These are phyloP conservation scores for Atherinomorus stipes DNA, from an alignment of 2,113 vertebrate genomes.

Conservation along the genomic window DNA sequence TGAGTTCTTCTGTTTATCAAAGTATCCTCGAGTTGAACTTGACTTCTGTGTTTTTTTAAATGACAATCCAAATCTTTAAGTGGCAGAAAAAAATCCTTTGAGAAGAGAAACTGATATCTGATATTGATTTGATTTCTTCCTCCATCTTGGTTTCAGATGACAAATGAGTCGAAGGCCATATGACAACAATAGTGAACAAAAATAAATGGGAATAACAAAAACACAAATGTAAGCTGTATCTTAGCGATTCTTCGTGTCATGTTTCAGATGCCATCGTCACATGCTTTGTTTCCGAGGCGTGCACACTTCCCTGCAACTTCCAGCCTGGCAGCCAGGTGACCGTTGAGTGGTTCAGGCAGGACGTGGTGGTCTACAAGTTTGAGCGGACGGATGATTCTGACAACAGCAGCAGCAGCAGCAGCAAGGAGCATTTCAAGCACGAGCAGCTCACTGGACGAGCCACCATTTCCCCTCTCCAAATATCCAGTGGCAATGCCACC, in stretches of 20 bases:
- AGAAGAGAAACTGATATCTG: no score
- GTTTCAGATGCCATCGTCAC: slow-evolving; percentile 74
- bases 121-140: no score
- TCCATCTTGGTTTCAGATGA: no score
- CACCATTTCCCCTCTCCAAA: slow-evolving; percentile 50
- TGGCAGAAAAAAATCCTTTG: no score
- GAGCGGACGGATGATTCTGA: neutral
- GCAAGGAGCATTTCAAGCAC: slow-evolving; percentile 5
- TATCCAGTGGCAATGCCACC: slow-evolving; percentile 82
- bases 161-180: no score
- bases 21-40: no score
- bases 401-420: neutral
- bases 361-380: slow-evolving; percentile 72
- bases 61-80: no score
- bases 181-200: no score
- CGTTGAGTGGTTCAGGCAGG: slow-evolving; percentile 82
- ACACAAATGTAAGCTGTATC: no score
- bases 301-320: slow-evolving; percentile 85
- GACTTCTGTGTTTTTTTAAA: no score
- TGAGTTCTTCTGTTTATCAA: no score
- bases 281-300: slow-evolving; percentile 78
- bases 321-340: slow-evolving; percentile 51
- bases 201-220: no score
- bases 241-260: neutral
- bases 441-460: slow-evolving; percentile 53